Conservation (phyloP, 2,888 invertebrate species). For the Neria commutata region DNA sequence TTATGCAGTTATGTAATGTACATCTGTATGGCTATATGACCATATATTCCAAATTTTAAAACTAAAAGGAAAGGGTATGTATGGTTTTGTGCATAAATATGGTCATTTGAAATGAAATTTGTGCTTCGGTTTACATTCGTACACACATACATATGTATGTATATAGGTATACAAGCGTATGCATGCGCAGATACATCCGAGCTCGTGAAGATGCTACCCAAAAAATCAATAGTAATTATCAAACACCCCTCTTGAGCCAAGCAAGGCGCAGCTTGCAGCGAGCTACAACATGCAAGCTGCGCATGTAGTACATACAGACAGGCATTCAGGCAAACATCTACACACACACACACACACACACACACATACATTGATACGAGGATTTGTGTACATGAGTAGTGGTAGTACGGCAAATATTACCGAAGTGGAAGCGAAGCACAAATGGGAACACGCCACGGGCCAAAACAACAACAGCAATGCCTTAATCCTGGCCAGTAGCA, state of each 20-base stretch:
- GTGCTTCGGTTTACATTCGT: too few species aligned
- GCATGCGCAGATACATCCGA: conserved; percentile 5
- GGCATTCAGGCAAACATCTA: too few species aligned
- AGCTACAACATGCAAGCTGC: neutral
- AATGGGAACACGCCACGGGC: conserved; percentile 42
- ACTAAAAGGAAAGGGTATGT: too few species aligned
- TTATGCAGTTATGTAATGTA: too few species aligned
- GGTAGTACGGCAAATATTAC: conserved; percentile 34
- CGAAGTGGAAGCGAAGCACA: conserved; percentile 37
- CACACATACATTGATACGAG: neutral
- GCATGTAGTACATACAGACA: neutral
- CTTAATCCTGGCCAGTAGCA: conserved; percentile 57
- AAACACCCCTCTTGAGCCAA: conserved; percentile 9
- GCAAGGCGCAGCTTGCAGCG: too few species aligned
- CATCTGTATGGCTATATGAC: too few species aligned
- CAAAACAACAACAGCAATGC: conserved; percentile 48
- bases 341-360: too few species aligned
- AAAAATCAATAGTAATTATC: conserved; percentile 26
- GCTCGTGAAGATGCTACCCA: conserved; percentile 1
- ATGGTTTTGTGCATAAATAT: neutral
- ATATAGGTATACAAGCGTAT: neutral
- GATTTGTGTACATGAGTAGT: conserved; percentile 26
- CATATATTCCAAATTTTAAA: too few species aligned
- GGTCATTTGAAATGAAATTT: neutral
- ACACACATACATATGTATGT: too few species aligned